Conservation (phyloP, 2,888 invertebrate species). For the Norana najaformis region DNA sequence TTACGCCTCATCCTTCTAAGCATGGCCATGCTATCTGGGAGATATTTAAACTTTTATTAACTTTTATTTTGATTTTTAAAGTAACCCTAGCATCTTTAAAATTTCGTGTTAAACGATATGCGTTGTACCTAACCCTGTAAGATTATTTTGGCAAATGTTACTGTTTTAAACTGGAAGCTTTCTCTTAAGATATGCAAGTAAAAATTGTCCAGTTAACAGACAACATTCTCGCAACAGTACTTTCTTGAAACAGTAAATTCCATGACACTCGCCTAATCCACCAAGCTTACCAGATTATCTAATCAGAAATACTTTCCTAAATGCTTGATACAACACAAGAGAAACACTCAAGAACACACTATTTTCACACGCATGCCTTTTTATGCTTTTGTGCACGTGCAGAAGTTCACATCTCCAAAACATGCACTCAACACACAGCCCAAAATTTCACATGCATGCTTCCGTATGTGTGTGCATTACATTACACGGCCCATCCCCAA, state of each 20-base stretch:
- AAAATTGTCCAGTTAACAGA: not conserved
- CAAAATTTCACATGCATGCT: not conserved
- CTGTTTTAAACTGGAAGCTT: not conserved
- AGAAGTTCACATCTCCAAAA: too few relatives aligned
- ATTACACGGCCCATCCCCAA: not conserved
- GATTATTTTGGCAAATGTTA: not conserved
- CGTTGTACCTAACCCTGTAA: not conserved
- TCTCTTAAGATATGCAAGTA: not conserved
- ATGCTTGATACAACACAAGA: not conserved
- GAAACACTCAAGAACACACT: not conserved
- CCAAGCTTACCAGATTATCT: not conserved
- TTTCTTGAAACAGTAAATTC: not conserved
- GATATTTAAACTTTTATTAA: too few relatives aligned
- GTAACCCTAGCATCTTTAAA: too few relatives aligned
- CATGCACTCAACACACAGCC: too few relatives aligned
- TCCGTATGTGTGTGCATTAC: not conserved
- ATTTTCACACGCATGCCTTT: not conserved
- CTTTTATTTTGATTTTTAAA: too few relatives aligned
- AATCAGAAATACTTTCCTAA: not conserved
- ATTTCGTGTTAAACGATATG: too few relatives aligned
- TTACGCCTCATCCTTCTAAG: too few relatives aligned
- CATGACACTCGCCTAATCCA: not conserved
- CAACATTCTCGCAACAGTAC: not conserved
- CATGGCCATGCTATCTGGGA: too few relatives aligned
- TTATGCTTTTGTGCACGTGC: too few relatives aligned